Evolutionary conservation across 2,113 vertebrate species (phyloP).

Genomic region (Perca schrenkii): DNA sequence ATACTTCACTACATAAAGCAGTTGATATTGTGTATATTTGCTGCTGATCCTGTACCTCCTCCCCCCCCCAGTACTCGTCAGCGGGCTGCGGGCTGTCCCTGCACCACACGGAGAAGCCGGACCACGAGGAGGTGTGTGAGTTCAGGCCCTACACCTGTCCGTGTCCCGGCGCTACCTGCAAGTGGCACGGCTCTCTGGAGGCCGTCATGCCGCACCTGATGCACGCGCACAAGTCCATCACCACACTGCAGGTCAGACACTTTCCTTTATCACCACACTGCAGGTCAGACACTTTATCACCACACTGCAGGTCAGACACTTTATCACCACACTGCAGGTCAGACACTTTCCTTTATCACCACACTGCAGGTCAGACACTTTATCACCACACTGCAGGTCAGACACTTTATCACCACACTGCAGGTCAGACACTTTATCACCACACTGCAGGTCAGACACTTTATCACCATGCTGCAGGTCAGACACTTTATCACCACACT

Average conservation of each 20-base stretch:
- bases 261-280: not conserved
- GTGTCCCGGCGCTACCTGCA: slow-evolving; percentile 85
- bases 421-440: too few relatives aligned
- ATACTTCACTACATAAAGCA: too few relatives aligned
- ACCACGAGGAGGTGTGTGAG: slow-evolving; percentile 86
- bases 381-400: too few relatives aligned
- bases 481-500: too few relatives aligned
- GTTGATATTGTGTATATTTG: not conserved
- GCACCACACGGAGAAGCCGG: slow-evolving; percentile 85
- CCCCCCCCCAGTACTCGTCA: slow-evolving; percentile 74
- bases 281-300: too few relatives aligned
- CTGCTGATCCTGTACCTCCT: not conserved
- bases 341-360: too few relatives aligned
- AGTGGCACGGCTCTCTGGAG: slow-evolving; percentile 86
- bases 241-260: slow-evolving; percentile 77
- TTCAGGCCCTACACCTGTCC: slow-evolving; percentile 86
- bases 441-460: too few relatives aligned
- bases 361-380: too few relatives aligned
- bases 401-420: too few relatives aligned
- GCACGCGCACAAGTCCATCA: slow-evolving; percentile 87
- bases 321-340: too few relatives aligned
- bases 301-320: too few relatives aligned
- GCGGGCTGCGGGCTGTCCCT: slow-evolving; percentile 82
- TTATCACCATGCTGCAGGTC: too few relatives aligned
- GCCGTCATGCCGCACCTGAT: slow-evolving; percentile 87